Percentiles rank a stretch among this genome's conserved stretches.
phyloP scores from a whole-genome alignment of 2,113 vertebrate species.

The Bubalus kerabau region DNA sequence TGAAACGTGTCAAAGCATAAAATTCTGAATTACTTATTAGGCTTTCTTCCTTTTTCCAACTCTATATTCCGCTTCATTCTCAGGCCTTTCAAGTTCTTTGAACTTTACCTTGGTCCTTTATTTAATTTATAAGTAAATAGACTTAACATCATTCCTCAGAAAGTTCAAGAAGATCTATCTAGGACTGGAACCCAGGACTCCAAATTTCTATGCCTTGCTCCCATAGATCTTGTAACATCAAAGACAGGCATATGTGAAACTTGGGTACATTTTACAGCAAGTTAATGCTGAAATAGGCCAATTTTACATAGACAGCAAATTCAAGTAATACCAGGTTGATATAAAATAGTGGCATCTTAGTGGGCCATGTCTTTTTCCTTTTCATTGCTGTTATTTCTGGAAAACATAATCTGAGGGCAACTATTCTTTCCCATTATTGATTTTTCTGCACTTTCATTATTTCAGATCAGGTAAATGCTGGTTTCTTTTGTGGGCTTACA shows the following conservation, averaged over 20 bases:
- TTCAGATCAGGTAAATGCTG: slow-evolving; percentile 52
- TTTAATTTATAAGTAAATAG: neutral
- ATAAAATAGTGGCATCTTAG: neutral
- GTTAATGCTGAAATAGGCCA: neutral
- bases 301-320: slow-evolving; percentile 6
- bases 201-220: neutral
- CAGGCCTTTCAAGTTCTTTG: neutral
- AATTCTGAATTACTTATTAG: neutral
- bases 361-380: neutral
- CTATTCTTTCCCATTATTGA: slow-evolving; percentile 33
- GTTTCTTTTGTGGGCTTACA: slow-evolving; percentile 48
- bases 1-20: neutral
- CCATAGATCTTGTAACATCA: neutral
- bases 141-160: neutral
- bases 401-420: slow-evolving; percentile 44
- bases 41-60: neutral
- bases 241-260: neutral
- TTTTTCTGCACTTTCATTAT: slow-evolving; percentile 62
- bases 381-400: slow-evolving; percentile 17
- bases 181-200: neutral
- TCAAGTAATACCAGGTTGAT: neutral
- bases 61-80: neutral
- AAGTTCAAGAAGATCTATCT: neutral
- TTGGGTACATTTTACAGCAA: neutral
- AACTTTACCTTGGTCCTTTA: neutral